Conservation (phyloP, 2,113 vertebrate genomes). For the Sylvicapra grimmia region DNA sequence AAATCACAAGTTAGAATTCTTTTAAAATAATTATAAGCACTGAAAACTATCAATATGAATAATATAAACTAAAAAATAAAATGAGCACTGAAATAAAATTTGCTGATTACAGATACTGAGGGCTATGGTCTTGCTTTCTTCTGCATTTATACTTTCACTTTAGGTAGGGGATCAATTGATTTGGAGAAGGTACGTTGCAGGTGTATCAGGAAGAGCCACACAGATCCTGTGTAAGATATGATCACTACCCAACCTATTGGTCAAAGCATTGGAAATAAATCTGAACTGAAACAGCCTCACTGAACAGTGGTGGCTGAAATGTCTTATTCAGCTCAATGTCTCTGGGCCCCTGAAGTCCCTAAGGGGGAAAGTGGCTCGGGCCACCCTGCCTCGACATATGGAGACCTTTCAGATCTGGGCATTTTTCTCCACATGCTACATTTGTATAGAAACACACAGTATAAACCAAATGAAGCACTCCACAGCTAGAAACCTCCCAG, state of each 20-base stretch:
- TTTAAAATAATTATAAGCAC: not conserved
- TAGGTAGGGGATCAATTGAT: not conserved
- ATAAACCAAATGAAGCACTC: not conserved
- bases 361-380: no score
- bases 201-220: not conserved
- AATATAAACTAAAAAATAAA: not conserved
- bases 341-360: no score
- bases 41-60: not conserved
- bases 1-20: not conserved
- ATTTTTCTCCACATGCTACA: not conserved
- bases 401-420: not conserved
- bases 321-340: not conserved
- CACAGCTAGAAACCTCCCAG: not conserved
- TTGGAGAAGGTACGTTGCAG: not conserved
- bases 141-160: not conserved
- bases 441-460: not conserved
- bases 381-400: not conserved
- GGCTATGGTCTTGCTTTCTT: not conserved
- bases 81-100: not conserved
- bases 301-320: not conserved
- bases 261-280: not conserved
- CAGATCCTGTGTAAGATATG: fast-evolving
- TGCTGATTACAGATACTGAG: not conserved
- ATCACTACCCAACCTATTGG: not conserved
- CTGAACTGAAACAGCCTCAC: not conserved